phyloP scores from a whole-genome alignment of 1,140 invertebrate species.

The Daktulosphaira vitifoliae region DNA sequence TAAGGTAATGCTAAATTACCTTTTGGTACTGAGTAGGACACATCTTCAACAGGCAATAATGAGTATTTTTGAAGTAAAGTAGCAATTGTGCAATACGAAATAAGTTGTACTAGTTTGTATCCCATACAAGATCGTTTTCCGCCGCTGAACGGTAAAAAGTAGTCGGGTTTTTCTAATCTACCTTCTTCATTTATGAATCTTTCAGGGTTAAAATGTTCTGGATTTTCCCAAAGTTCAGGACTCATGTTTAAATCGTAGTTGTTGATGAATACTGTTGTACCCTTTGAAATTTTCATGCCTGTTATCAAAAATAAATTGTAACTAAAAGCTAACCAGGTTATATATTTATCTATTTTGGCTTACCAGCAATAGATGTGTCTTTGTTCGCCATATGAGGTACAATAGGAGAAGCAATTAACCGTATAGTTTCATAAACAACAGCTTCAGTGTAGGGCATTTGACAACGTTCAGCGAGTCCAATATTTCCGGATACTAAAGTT shows the following conservation, averaged over 20 bases:
- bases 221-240: slow-evolving; percentile 60
- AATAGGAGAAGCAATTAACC: slow-evolving; percentile 75
- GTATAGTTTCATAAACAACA: slow-evolving; percentile 65
- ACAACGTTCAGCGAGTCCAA: slow-evolving; percentile 57
- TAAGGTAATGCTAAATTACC: slow-evolving; percentile 40
- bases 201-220: slow-evolving; percentile 61
- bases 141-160: slow-evolving; percentile 80
- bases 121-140: slow-evolving; percentile 81
- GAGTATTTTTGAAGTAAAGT: slow-evolving; percentile 50
- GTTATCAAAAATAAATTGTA: neutral
- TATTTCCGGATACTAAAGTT: slow-evolving; percentile 46
- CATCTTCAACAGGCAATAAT: slow-evolving; percentile 35
- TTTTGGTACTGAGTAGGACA: slow-evolving; percentile 37
- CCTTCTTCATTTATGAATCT: slow-evolving; percentile 55
- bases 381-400: slow-evolving; percentile 80
- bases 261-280: slow-evolving; percentile 77
- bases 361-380: slow-evolving; percentile 47
- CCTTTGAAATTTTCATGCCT: slow-evolving; percentile 54
- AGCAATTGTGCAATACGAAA: slow-evolving; percentile 62
- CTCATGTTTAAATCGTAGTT: slow-evolving; percentile 77
- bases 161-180: slow-evolving; percentile 47
- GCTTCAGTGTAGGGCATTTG: slow-evolving; percentile 74
- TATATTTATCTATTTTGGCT: slow-evolving; percentile 2
- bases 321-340: neutral
- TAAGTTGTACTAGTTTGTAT: slow-evolving; percentile 68